Evolutionary conservation across 2,888 invertebrate genomes (phyloP).

Genomic region (Hyalella azteca): DNA sequence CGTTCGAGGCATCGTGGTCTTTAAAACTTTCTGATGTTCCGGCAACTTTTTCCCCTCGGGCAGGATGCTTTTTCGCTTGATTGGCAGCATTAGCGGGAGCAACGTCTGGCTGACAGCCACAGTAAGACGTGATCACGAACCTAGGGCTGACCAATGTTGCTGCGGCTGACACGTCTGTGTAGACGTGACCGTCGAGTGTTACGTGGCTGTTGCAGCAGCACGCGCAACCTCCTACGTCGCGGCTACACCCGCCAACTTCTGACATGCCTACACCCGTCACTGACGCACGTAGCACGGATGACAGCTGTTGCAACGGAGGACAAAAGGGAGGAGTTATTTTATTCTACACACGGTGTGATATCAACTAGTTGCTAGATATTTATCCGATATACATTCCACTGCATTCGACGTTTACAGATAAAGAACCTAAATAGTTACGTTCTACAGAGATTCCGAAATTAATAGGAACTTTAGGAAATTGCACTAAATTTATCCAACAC

Average conservation of each 20-base stretch:
- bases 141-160: conserved; percentile 47
- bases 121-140: conserved; percentile 42
- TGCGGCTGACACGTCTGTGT: background rate
- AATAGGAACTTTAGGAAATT: no score
- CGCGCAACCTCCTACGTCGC: background rate
- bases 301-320: background rate
- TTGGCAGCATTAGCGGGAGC: background rate
- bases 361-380: background rate
- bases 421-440: no score
- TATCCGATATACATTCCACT: background rate
- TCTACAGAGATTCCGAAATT: no score
- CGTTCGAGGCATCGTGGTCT: background rate
- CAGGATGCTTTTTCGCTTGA: background rate
- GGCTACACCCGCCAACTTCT: background rate
- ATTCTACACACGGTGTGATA: background rate
- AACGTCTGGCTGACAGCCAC: conserved; percentile 39
- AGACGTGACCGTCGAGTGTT: background rate
- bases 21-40: conserved; percentile 59
- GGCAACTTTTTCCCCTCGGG: background rate
- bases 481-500: no score
- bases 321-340: background rate
- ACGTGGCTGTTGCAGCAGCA: conserved; percentile 24
- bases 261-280: conserved; percentile 8
- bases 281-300: background rate
- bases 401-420: background rate